phyloP scores from a whole-genome alignment of 2,113 vertebrate species.

The Penelope pileata region DNA sequence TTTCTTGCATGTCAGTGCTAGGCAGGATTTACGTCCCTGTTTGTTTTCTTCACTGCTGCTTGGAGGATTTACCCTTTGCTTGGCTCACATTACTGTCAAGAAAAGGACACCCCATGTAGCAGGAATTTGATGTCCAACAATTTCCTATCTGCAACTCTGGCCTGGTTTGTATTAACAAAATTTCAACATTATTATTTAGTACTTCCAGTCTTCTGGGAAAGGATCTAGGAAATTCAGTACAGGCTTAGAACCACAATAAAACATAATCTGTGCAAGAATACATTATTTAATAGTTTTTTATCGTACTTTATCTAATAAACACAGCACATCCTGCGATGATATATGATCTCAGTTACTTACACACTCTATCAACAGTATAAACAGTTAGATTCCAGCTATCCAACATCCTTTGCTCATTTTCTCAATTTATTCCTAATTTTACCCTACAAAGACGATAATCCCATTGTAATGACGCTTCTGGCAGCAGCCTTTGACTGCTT shows the following conservation, averaged over 20 bases:
- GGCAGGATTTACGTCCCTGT: conserved; percentile 38
- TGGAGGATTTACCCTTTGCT: not conserved
- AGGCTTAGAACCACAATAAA: not conserved
- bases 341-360: not conserved
- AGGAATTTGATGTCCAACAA: not conserved
- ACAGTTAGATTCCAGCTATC: not conserved
- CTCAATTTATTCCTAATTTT: not conserved
- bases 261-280: not conserved
- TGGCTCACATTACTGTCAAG: not conserved
- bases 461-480: not conserved
- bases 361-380: not conserved
- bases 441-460: not conserved
- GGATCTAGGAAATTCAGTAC: not conserved
- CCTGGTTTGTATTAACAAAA: not conserved
- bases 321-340: not conserved
- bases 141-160: not conserved
- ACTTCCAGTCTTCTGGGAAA: not conserved
- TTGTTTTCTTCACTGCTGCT: conserved; percentile 12
- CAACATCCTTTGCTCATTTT: not conserved
- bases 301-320: not conserved
- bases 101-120: not conserved
- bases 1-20: not conserved
- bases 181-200: conserved; percentile 20
- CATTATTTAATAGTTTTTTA: not conserved
- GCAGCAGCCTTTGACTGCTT: not conserved